Evolutionary conservation across 2,113 vertebrate genomes (phyloP).

Genomic region (Cyanoramphus novaezelandiae): DNA sequence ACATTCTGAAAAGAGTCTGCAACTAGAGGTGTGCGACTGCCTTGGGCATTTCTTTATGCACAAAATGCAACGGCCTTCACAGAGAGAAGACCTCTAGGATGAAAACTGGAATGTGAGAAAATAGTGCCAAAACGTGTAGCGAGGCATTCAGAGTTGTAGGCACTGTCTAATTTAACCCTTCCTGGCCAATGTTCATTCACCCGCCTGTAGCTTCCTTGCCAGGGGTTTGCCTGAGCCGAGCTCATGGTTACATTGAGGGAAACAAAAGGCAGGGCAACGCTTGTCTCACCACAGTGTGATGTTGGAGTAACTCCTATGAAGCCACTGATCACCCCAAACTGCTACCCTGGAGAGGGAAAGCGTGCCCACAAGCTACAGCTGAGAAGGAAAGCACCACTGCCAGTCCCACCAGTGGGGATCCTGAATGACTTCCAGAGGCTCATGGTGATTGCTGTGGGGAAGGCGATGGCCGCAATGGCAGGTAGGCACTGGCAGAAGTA

Average conservation of each 20-base stretch:
- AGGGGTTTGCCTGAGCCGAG: neutral
- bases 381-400: neutral
- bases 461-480: neutral
- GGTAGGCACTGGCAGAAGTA: neutral
- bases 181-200: constrained; percentile 4
- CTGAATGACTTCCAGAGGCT: neutral
- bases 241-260: neutral
- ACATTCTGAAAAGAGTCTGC: constrained; percentile 89
- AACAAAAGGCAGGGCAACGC: neutral
- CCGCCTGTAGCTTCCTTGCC: constrained; percentile 4
- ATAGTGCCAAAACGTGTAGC: constrained; percentile 73
- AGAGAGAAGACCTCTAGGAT: constrained; percentile 59
- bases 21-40: constrained; percentile 65
- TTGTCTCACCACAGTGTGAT: neutral
- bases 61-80: constrained; percentile 43
- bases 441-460: neutral
- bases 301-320: neutral
- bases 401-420: neutral
- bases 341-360: neutral
- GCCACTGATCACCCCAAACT: neutral
- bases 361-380: neutral
- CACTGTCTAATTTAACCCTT: constrained; percentile 27
- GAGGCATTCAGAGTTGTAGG: constrained; percentile 40
- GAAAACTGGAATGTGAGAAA: constrained; percentile 75
- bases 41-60: constrained; percentile 50